Evolutionary conservation across 92 coral and sea anemone genomes (phyloP).

Genomic region (Blastomussa wellsi): DNA sequence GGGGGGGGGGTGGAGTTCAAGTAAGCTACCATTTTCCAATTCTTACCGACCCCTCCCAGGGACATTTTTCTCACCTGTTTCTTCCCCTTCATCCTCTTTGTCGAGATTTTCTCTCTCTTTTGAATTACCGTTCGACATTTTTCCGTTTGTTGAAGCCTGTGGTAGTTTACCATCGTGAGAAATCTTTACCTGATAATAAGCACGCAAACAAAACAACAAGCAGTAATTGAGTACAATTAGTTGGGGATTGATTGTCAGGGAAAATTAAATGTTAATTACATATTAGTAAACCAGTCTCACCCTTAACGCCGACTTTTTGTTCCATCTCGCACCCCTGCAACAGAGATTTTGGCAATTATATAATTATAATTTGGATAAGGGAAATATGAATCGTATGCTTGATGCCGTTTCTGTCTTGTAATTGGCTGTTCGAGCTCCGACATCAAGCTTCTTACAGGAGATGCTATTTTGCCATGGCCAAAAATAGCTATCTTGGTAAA

Average conservation of each 20-base stretch:
- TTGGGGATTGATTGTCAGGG: too few species aligned
- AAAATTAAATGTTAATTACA: not conserved
- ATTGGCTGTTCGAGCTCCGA: too few species aligned
- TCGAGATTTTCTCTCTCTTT: conserved; percentile 46
- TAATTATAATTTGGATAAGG: not conserved
- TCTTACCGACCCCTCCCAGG: too few species aligned
- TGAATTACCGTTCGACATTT: conserved; percentile 45
- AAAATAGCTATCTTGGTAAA: too few species aligned
- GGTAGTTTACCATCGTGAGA: conserved; percentile 47
- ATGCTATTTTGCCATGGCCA: too few species aligned
- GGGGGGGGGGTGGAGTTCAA: too few species aligned
- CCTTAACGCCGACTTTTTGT: conserved; percentile 82
- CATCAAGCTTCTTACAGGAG: too few species aligned
- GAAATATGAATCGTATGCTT: too few species aligned
- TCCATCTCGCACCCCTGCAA: conserved; percentile 72
- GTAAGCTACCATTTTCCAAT: too few species aligned
- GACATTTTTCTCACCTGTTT: conserved; percentile 33
- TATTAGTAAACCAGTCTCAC: conserved; percentile 33
- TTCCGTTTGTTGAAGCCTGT: conserved; percentile 41
- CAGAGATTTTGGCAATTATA: not conserved
- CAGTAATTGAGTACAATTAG: not conserved
- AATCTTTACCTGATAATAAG: conserved; percentile 39
- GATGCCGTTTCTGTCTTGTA: too few species aligned
- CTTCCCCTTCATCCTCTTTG: conserved; percentile 67
- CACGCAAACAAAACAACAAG: not conserved